phyloP scores from a whole-genome alignment of 1,140 invertebrate genomes.

The Camponotus floridanus region DNA sequence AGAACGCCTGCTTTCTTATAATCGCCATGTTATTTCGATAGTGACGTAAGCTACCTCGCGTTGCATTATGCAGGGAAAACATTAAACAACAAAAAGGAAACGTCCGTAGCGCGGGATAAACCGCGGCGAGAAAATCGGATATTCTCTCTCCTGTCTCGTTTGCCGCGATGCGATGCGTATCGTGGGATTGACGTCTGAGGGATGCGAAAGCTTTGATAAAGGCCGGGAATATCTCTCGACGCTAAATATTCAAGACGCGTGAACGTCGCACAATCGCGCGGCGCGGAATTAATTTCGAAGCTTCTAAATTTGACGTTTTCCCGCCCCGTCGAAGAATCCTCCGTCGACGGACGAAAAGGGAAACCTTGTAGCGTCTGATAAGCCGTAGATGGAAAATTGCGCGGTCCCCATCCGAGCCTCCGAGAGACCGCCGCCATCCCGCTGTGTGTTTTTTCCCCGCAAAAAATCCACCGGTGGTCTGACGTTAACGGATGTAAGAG shows the following conservation, averaged over 20 bases:
- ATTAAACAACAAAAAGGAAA: slow-evolving; percentile 51
- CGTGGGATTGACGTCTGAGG: slow-evolving; percentile 34
- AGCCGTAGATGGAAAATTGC: slow-evolving; percentile 65
- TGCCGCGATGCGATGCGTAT: slow-evolving; percentile 15
- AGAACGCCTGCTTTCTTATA: not conserved
- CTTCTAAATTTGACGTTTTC: slow-evolving; percentile 63
- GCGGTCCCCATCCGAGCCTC: not conserved
- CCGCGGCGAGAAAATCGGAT: slow-evolving; percentile 57
- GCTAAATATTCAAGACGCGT: slow-evolving; percentile 64
- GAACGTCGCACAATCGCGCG: slow-evolving; percentile 36
- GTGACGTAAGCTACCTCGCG: not conserved
- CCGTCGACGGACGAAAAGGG: slow-evolving; percentile 55
- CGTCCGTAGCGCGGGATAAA: slow-evolving; percentile 26
- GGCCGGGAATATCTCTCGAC: slow-evolving; percentile 40
- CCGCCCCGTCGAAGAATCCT: slow-evolving; percentile 34
- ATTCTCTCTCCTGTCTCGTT: slow-evolving; percentile 51
- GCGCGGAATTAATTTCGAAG: slow-evolving; percentile 61
- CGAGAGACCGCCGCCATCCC: not conserved
- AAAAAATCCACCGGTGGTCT: slow-evolving; percentile 34
- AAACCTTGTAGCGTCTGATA: slow-evolving; percentile 65
- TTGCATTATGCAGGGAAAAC: slow-evolving; percentile 45
- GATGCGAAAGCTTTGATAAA: slow-evolving; percentile 47
- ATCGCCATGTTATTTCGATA: not conserved
- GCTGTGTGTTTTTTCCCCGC: not conserved
- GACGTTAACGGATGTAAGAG: slow-evolving; percentile 54